A percentile compares a stretch with the other conserved stretches of the same genome.
Conservation (phyloP, 1,140 invertebrate species). For the Apis florea region DNA sequence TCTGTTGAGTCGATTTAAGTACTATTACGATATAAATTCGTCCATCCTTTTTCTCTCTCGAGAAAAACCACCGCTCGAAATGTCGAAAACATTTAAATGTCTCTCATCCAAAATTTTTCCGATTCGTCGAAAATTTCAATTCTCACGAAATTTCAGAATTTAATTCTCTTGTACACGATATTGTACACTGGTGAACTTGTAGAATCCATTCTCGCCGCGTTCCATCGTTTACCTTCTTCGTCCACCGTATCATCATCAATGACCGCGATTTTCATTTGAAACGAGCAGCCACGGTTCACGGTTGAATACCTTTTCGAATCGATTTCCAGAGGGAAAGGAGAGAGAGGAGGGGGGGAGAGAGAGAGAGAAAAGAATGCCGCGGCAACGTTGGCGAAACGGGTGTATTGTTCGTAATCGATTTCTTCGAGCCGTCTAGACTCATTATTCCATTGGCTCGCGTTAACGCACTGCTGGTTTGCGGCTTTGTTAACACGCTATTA, state of each 20-base stretch:
- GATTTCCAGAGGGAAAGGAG: background rate
- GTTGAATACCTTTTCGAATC: slow-evolving; percentile 3
- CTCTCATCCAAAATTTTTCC: too few species aligned
- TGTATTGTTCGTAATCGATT: slow-evolving; percentile 21
- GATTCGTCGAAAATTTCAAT: too few species aligned
- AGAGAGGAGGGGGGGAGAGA: too few species aligned
- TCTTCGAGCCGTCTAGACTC: background rate
- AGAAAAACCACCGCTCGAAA: too few species aligned
- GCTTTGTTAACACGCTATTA: background rate
- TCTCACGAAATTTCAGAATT: too few species aligned
- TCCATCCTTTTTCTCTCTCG: too few species aligned
- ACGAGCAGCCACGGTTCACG: background rate
- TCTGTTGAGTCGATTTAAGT: too few species aligned
- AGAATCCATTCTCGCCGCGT: too few species aligned
- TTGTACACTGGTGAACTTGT: too few species aligned
- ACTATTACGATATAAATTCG: too few species aligned
- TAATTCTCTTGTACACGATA: too few species aligned
- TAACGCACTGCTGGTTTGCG: background rate
- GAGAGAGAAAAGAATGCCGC: background rate
- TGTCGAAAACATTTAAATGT: too few species aligned
- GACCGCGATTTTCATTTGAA: background rate
- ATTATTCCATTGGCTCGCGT: slow-evolving; percentile 3
- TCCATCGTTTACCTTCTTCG: background rate
- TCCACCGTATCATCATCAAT: background rate
- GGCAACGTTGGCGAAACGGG: background rate